phyloP scores from a whole-genome alignment of 2,797 vertebrate species.

The Morus bassanus region DNA sequence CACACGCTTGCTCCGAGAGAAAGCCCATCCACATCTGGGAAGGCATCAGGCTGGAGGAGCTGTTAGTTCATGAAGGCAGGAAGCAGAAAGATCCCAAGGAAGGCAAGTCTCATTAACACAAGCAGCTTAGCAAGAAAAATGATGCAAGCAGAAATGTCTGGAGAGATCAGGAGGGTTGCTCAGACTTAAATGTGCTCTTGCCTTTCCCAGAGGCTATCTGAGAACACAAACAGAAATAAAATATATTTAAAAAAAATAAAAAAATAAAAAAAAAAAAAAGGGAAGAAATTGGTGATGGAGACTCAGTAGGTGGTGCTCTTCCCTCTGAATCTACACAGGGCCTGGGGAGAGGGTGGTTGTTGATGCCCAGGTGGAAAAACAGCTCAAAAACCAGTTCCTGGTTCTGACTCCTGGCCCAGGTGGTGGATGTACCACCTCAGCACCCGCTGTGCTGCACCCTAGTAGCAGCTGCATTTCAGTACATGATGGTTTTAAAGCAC shows the following conservation, averaged over 20 bases:
- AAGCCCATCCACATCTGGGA: background rate
- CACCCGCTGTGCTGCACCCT: background rate
- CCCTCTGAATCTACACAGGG: background rate
- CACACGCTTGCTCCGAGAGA: background rate
- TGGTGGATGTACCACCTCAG: background rate
- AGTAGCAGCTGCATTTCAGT: background rate
- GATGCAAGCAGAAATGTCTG: background rate
- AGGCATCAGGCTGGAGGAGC: background rate
- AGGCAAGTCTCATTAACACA: background rate
- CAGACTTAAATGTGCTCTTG: rapidly evolving
- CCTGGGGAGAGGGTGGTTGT: background rate
- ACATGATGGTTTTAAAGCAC: rapidly evolving
- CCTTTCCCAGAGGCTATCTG: background rate
- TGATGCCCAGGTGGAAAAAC: background rate
- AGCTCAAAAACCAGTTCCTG: background rate
- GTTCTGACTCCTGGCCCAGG: background rate
- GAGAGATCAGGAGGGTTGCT: background rate
- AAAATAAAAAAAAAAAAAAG: rapidly evolving
- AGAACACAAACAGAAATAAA: background rate
- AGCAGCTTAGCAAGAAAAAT: background rate
- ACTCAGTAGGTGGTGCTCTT: constrained; percentile 61
- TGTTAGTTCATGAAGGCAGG: background rate
- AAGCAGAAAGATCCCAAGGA: background rate
- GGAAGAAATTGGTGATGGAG: background rate
- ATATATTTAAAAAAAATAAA: background rate